These are phyloP conservation scores for Epinephelus coioides DNA, from an alignment of 2,797 vertebrate species.

Conservation along the genomic window DNA sequence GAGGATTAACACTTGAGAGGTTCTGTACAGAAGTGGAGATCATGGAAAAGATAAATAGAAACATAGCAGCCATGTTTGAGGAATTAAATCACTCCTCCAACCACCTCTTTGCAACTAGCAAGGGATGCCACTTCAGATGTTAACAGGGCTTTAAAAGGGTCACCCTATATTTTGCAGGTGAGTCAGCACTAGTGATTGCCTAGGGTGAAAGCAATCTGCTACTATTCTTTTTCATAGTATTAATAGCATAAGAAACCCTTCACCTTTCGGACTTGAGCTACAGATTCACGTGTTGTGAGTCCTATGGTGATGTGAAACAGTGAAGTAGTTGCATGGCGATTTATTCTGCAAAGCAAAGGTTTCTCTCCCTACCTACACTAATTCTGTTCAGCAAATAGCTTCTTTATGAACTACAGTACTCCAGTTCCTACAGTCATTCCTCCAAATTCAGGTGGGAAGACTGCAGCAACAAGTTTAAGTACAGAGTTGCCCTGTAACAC, in stretches of 20 bases:
- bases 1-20: conserved; percentile 60
- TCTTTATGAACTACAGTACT: conserved; percentile 2
- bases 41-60: conserved; percentile 69
- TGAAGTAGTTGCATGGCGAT: neutral
- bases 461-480: conserved; percentile 21
- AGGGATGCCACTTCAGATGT: conserved; percentile 23
- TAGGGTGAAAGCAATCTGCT: neutral
- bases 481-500: conserved; percentile 30
- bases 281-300: conserved; percentile 14
- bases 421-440: neutral
- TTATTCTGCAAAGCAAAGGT: neutral
- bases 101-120: conserved; percentile 39
- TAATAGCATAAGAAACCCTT: conserved; percentile 1
- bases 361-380: neutral
- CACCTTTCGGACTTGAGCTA: conserved; percentile 18
- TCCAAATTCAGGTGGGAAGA: neutral
- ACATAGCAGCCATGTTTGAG: conserved; percentile 79
- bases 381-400: conserved; percentile 9
- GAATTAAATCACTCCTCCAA: conserved; percentile 59
- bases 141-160: conserved; percentile 15
- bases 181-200: neutral
- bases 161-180: neutral
- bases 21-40: conserved; percentile 72
- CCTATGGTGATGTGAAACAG: neutral
- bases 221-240: neutral